Evolutionary conservation across 2,797 vertebrate species (phyloP), one percentile per base, ranked within the genome.

Genomic region (Xyrichtys novacula): DNA sequence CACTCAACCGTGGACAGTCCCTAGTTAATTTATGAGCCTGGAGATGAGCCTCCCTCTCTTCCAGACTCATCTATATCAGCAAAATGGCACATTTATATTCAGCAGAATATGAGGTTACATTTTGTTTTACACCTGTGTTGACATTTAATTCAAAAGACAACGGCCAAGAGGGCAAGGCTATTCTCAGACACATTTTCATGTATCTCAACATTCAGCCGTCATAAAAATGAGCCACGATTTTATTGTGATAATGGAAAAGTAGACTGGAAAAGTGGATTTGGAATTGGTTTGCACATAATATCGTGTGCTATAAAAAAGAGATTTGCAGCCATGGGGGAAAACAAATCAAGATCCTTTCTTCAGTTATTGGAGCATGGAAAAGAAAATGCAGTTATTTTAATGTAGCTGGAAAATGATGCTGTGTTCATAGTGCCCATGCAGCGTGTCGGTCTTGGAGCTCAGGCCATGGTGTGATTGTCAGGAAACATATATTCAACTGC

Each of bases 71-170:
- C 88, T 83, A 88, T 90, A 91, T 91, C 89, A 87, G 90, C 82
- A 89, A 92, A 44, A 89, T 89, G 88, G 82, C 90, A 91, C 91
- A 89, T 93, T 92, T 91, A 92, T 91, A 91, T 93, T 90, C 89
- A 76, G 71, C 50, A 25, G 72, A 89, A 89, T 89, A 91, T 89
- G 88, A 91, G 87, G 82, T 88, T 89, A 91, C 87, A 85, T 91
- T 93, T 90, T 90, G 90, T 92, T 93, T 93, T 92, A 94, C 89
- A 92, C 90, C 87, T 90, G 66, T 91, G 88, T 92, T 93, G 91
- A 89, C 88, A 92, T 93, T 94, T 92, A 90, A 92, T 92, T 91
- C 85, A 89, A 86, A 89, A 91, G 89, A 92, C 84, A 90, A 86
- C 66, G 87, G 83, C 88, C 84, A 88, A 88, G 87, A 89, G 88